Conservation (phyloP, 2,888 invertebrate species). For the Rhaphigaster nebulosa region DNA sequence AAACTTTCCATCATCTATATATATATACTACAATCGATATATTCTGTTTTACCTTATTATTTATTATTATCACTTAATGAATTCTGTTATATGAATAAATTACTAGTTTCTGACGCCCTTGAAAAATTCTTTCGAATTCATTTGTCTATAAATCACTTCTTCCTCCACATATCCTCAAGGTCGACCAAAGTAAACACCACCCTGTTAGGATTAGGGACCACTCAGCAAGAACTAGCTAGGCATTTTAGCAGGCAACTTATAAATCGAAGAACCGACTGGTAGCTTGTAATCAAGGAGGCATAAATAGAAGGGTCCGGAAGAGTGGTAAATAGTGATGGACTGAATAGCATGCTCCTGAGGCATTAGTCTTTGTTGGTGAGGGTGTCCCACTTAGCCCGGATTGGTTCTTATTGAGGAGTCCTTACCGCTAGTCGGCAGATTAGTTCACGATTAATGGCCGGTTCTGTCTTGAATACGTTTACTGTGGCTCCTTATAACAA, state of each 20-base stretch:
- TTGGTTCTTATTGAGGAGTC: constrained; percentile 44
- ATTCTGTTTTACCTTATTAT: too few relatives aligned
- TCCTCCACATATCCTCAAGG: not conserved
- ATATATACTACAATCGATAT: too few relatives aligned
- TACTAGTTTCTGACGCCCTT: too few relatives aligned
- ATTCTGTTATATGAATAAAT: too few relatives aligned
- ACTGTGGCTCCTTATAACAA: not conserved
- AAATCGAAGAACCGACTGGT: constrained; percentile 4
- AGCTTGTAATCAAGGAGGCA: constrained; percentile 48
- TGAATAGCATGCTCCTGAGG: not conserved
- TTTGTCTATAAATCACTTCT: not conserved
- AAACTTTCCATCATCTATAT: too few relatives aligned
- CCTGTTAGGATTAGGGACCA: not conserved
- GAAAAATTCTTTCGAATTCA: not conserved
- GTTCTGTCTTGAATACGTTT: constrained; percentile 26
- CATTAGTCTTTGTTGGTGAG: not conserved
- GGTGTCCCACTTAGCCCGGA: constrained; percentile 37
- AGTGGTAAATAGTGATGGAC: constrained; percentile 44
- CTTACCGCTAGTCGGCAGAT: not conserved
- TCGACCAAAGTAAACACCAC: not conserved
- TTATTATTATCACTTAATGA: too few relatives aligned
- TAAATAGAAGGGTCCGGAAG: constrained; percentile 35
- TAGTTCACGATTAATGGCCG: constrained; percentile 7
- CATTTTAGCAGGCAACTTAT: not conserved
- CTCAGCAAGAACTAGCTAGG: not conserved